Evolutionary conservation across 2,888 invertebrate species (phyloP).

Genomic region (Metalampra italica): DNA sequence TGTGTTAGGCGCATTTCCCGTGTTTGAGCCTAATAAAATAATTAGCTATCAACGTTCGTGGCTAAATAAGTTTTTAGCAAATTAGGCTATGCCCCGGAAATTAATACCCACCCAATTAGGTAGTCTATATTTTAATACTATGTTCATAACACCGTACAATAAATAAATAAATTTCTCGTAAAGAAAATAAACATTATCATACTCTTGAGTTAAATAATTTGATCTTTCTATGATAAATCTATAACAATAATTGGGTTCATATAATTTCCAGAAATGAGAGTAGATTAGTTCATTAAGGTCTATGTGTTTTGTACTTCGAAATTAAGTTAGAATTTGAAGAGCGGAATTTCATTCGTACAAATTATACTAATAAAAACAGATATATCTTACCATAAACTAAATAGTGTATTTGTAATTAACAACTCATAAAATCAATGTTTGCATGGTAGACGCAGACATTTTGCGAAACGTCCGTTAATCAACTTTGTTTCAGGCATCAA

Average conservation of each 20-base stretch:
- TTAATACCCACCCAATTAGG: constrained; percentile 42
- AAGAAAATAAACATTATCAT: constrained; percentile 54
- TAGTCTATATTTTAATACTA: constrained; percentile 54
- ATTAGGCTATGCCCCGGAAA: constrained; percentile 31
- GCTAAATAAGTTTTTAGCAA: neutral
- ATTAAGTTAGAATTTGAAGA: constrained; percentile 58
- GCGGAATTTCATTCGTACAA: constrained; percentile 58
- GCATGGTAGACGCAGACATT: neutral
- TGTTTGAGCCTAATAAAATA: neutral
- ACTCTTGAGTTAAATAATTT: constrained; percentile 64
- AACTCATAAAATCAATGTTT: constrained; percentile 32
- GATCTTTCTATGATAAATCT: constrained; percentile 53
- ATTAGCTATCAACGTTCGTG: constrained; percentile 1
- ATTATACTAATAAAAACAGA: constrained; percentile 58
- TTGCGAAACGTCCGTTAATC: constrained; percentile 14
- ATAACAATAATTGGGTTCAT: constrained; percentile 43
- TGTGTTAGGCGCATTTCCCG: too few relatives aligned
- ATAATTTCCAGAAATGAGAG: constrained; percentile 50
- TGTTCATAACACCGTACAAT: constrained; percentile 45
- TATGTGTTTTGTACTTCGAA: constrained; percentile 73
- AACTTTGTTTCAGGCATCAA: neutral
- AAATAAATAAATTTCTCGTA: constrained; percentile 66
- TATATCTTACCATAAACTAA: constrained; percentile 52
- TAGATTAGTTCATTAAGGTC: constrained; percentile 46
- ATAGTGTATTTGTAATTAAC: constrained; percentile 49